phyloP scores from a whole-genome alignment of 2,113 vertebrate genomes.

The Poecilia latipinna region DNA sequence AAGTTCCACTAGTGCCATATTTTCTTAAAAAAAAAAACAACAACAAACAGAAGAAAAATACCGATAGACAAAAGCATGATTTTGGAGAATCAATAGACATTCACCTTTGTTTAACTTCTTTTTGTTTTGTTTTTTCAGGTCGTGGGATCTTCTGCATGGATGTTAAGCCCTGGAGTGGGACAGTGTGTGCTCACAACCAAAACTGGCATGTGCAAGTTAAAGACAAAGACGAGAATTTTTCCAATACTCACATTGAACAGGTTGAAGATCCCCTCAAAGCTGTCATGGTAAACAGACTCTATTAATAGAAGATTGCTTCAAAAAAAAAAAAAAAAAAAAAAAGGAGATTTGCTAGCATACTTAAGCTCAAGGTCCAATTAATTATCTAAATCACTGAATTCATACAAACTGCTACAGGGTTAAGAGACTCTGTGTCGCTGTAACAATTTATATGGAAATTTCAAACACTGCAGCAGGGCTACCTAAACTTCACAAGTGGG shows the following conservation, averaged over 20 bases:
- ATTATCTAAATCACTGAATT: slow-evolving; percentile 57
- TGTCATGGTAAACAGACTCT: slow-evolving; percentile 69
- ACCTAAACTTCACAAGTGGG: slow-evolving; percentile 65
- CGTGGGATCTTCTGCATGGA: slow-evolving; percentile 81
- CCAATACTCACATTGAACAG: slow-evolving; percentile 75
- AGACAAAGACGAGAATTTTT: slow-evolving; percentile 70
- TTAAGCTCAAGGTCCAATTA: slow-evolving; percentile 52
- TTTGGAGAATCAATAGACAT: background rate
- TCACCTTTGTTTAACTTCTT: background rate
- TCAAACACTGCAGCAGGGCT: slow-evolving; percentile 44
- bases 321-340: background rate
- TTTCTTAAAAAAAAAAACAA: background rate
- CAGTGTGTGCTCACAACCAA: slow-evolving; percentile 55
- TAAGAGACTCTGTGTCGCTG: slow-evolving; percentile 64
- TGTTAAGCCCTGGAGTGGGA: slow-evolving; percentile 75
- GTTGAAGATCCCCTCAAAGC: slow-evolving; percentile 75
- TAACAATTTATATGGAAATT: slow-evolving; percentile 71
- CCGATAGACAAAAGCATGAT: background rate
- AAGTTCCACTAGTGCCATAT: background rate
- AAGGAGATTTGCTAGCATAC: slow-evolving; percentile 54
- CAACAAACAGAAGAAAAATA: background rate
- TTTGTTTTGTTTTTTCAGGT: slow-evolving; percentile 58
- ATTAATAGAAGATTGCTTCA: slow-evolving; percentile 9
- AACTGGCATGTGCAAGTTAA: slow-evolving; percentile 76
- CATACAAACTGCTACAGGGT: slow-evolving; percentile 45